Evolutionary conservation across 1,140 invertebrate genomes (phyloP), one percentile per base, ranked within the genome.

Genomic region (Drosophila repletoides): DNA sequence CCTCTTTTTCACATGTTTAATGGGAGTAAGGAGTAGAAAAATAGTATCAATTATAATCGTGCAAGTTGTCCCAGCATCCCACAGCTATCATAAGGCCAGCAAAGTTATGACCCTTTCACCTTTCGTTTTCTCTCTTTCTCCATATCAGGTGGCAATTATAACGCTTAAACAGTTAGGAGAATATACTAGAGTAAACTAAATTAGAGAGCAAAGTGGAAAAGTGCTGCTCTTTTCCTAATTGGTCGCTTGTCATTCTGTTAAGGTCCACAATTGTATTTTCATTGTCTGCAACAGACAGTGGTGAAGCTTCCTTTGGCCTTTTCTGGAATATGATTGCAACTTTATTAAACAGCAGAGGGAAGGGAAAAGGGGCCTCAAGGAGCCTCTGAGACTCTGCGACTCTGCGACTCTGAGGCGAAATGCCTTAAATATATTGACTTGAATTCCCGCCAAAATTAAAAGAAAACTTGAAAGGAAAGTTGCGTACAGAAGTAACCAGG

Each of bases 391-490:
- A n/a, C 31, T 33, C 12, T 7, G 15, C 1, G 34, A 9, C 4
- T 2, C 36, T 17, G 17, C n/a, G 2, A 22, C n/a, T 4, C 28
- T 34, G 28, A 29, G 12, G 21, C 10, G 14, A 9, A 29, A 9
- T 19, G 24, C 24, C 17, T 58, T 40, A 36, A 49, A 29, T 49
- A 10, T 5, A 26, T 26, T 48, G 34, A 24, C 43, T 66, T 26
- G 34, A 49, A 33, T 31, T 34, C 17, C 9, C 21, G 24, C 12
- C 21, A 52, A 24, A 52, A 36, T 36, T n/a, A n/a, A 53, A 52
- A 41, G 3, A 4, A 41, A 43, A 52, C 36, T 53, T 53, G 21
- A 63, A 63, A 63, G 59, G 34, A 41, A 53, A 61, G 19, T 33
- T n/a, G 22, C 26, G 53, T 5, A 19, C 22, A 17, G 5, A n/a